Conservation (phyloP, 2,888 invertebrate genomes). For the Lasioglossum pauxillum region DNA sequence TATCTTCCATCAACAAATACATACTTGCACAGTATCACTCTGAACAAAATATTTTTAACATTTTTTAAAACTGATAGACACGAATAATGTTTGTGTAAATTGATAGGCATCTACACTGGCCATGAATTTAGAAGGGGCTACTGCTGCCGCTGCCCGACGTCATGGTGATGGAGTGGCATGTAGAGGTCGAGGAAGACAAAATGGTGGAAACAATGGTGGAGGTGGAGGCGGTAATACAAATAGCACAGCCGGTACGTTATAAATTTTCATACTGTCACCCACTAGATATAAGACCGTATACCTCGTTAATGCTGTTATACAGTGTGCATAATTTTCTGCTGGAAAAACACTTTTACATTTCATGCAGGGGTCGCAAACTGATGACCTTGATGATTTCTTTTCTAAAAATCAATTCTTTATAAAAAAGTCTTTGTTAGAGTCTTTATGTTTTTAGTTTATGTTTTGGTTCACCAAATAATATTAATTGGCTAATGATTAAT, state of each 20-base stretch:
- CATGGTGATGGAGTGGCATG: constrained; percentile 18
- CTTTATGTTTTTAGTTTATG: not conserved
- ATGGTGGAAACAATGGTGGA: not conserved
- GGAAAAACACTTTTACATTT: not conserved
- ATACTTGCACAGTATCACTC: not conserved
- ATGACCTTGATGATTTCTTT: too few relatives aligned
- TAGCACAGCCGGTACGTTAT: not conserved
- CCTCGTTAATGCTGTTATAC: not conserved
- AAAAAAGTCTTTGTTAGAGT: not conserved
- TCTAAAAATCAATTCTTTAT: not conserved
- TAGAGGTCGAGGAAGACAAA: constrained; percentile 4
- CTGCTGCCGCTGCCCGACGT: not conserved
- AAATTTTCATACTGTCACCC: not conserved
- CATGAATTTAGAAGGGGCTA: not conserved
- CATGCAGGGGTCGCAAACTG: not conserved
- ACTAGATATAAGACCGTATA: too few relatives aligned
- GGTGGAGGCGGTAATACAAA: not conserved
- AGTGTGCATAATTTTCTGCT: not conserved
- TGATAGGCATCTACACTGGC: constrained; percentile 27
- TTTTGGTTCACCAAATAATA: not conserved
- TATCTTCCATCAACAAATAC: not conserved
- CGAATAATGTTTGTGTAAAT: not conserved
- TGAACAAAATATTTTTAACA: not conserved
- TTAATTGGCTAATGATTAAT: not conserved
- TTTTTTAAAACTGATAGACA: not conserved